Evolutionary conservation across 2,113 vertebrate species (phyloP).

Genomic region (Camarhynchus parvulus): DNA sequence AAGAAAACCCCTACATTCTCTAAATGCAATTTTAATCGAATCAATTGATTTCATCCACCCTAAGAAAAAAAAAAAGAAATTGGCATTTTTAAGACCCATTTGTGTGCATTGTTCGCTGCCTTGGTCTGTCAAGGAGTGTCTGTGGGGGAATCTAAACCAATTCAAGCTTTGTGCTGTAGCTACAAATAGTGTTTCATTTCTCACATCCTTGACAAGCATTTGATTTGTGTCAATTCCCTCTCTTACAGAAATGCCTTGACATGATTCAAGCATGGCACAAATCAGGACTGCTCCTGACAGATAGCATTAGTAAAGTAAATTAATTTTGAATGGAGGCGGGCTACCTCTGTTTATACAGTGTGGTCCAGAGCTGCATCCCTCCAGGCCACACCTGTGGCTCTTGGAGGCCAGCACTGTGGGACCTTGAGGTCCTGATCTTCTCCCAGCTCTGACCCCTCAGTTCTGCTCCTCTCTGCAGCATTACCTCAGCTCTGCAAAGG

Average conservation of each 20-base stretch:
- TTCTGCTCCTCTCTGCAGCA: neutral
- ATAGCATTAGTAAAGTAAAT: neutral
- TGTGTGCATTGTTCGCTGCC: neutral
- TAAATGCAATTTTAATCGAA: neutral
- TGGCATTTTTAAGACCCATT: neutral
- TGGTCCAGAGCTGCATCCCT: neutral
- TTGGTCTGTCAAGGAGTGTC: neutral
- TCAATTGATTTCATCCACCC: neutral
- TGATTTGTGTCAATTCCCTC: neutral
- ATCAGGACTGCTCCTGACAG: neutral
- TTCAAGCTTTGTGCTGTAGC: neutral
- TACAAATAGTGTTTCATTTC: neutral
- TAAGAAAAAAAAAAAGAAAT: neutral
- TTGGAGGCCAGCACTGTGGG: no score
- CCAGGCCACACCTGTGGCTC: neutral
- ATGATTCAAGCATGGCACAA: fast-evolving
- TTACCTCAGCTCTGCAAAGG: neutral
- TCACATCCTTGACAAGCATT: neutral
- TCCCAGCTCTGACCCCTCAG: neutral
- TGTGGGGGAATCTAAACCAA: neutral
- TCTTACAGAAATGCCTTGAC: neutral
- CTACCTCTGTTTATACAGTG: neutral
- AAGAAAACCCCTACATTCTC: neutral
- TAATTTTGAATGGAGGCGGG: neutral
- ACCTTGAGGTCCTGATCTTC: neutral